phyloP scores from a whole-genome alignment of 1,140 invertebrate genomes.

The Dreissena rostriformis region DNA sequence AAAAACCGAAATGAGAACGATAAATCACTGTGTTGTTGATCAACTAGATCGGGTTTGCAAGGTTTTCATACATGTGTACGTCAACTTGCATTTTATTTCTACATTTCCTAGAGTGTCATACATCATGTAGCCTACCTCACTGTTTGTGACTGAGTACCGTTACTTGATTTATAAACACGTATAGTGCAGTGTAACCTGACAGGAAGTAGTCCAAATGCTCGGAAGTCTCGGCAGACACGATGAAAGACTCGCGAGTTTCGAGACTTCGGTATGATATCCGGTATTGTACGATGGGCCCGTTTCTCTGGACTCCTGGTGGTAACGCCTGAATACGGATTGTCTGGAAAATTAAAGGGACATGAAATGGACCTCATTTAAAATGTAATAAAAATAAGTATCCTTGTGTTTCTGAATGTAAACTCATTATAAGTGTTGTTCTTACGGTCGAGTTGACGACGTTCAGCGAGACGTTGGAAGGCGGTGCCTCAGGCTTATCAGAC shows the following conservation, averaged over 20 bases:
- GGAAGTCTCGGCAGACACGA: constrained; percentile 4
- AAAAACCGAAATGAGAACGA: too few relatives aligned
- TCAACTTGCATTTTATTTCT: too few relatives aligned
- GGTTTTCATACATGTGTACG: too few relatives aligned
- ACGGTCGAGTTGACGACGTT: constrained; percentile 36
- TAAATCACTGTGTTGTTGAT: too few relatives aligned
- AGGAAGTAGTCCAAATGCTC: constrained; percentile 23
- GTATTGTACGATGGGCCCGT: constrained; percentile 34
- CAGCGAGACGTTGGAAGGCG: constrained; percentile 32
- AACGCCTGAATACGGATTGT: constrained; percentile 10
- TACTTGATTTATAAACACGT: too few relatives aligned
- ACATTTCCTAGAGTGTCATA: too few relatives aligned
- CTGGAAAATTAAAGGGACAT: background rate
- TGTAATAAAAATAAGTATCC: too few relatives aligned
- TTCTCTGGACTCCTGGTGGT: constrained; percentile 19
- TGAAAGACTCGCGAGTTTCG: background rate
- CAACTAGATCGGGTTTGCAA: too few relatives aligned
- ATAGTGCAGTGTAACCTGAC: constrained; percentile 7
- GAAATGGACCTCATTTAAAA: too few relatives aligned
- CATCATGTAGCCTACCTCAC: too few relatives aligned
- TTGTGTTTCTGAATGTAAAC: too few relatives aligned
- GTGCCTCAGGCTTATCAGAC: constrained; percentile 21
- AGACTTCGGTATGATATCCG: constrained; percentile 28
- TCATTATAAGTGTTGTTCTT: background rate
- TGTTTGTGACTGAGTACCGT: too few relatives aligned